A percentile compares a stretch with the other conserved stretches of the same genome.
Evolutionary conservation across 2,113 vertebrate genomes (phyloP).

Genomic region (Tauraco erythrolophus): DNA sequence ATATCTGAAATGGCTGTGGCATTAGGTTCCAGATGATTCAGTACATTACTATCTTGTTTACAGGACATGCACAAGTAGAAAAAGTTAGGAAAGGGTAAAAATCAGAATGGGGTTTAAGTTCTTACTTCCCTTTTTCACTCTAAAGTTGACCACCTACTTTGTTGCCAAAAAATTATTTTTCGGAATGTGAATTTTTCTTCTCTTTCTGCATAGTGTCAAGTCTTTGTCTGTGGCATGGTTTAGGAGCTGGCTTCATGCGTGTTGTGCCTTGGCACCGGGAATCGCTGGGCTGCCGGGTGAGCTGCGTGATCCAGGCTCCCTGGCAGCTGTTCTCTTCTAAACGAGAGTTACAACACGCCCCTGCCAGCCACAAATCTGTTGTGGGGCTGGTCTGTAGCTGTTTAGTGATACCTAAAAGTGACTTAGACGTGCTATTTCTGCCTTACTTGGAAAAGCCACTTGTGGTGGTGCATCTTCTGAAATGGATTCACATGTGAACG

Average conservation of each 20-base stretch:
- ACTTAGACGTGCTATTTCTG: background rate
- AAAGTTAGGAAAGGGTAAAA: background rate
- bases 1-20: background rate
- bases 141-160: background rate
- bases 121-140: background rate
- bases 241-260: fast-evolving
- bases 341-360: fast-evolving
- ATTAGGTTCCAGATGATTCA: background rate
- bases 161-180: background rate
- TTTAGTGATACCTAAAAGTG: background rate
- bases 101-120: background rate
- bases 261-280: background rate
- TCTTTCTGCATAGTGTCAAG: fast-evolving
- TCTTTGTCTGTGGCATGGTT: background rate
- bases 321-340: background rate
- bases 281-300: background rate
- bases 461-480: background rate
- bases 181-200: background rate
- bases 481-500: fast-evolving
- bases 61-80: background rate
- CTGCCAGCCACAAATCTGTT: fast-evolving
- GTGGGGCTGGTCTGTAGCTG: background rate
- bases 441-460: background rate
- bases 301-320: background rate
- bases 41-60: background rate